A percentile compares a stretch with the other conserved stretches of the same genome.
Evolutionary conservation across 2,113 vertebrate species (phyloP).

Genomic region (Cathartes aura): DNA sequence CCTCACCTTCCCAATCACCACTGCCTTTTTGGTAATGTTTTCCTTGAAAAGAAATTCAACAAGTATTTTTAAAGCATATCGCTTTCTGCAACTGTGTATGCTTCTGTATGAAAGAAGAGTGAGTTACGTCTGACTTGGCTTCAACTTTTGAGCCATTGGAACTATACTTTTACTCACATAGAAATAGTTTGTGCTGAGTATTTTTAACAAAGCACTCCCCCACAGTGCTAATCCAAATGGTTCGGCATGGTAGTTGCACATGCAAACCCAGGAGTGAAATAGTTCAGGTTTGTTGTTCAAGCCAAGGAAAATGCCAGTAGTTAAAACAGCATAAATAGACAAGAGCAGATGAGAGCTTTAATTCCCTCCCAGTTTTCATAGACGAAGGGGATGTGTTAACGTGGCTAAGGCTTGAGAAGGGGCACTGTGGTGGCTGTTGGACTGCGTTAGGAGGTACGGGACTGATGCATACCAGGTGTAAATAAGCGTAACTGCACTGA

Average conservation of each 20-base stretch:
- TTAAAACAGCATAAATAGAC: conserved; percentile 49
- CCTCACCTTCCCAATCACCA: neutral
- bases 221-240: neutral
- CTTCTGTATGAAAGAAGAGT: neutral
- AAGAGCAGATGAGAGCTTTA: conserved; percentile 38
- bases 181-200: neutral
- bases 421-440: neutral
- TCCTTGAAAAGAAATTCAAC: conserved; percentile 2
- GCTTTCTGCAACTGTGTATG: neutral
- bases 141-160: neutral
- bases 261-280: conserved; percentile 22
- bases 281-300: conserved; percentile 35
- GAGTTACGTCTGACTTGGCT: neutral
- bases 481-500: neutral
- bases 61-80: neutral
- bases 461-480: neutral
- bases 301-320: conserved; percentile 39
- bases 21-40: neutral
- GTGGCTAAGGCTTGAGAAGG: neutral
- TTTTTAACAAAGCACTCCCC: conserved; percentile 44
- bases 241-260: neutral
- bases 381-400: neutral
- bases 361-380: neutral
- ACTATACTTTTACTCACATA: neutral
- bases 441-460: accelerated